Conservation (phyloP, 2,888 invertebrate species). For the Morpho helenor region DNA sequence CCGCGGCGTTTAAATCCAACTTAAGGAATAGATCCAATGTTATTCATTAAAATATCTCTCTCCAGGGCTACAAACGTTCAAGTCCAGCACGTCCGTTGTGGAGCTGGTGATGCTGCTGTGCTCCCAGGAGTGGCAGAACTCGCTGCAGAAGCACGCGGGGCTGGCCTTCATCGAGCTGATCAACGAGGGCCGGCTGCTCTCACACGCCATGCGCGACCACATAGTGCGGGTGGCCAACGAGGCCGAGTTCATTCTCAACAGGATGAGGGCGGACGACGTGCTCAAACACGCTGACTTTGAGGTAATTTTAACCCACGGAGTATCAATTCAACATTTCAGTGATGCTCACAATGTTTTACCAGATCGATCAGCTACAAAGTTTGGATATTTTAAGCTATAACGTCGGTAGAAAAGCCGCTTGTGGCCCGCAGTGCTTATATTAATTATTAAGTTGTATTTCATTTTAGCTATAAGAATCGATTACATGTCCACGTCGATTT, state of each 20-base stretch:
- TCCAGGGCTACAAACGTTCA: slow-evolving; percentile 95
- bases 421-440: too few relatives aligned
- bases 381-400: too few relatives aligned
- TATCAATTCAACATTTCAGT: too few relatives aligned
- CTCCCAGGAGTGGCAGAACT: slow-evolving; percentile 99
- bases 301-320: slow-evolving; percentile 54
- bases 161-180: slow-evolving; percentile 99
- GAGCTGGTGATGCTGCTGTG: slow-evolving; percentile 99
- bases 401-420: too few relatives aligned
- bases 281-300: slow-evolving; percentile 98
- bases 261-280: slow-evolving; percentile 99
- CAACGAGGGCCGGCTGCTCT: slow-evolving; percentile 97
- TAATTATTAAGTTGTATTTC: too few relatives aligned
- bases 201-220: slow-evolving; percentile 99
- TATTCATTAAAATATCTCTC: slow-evolving; percentile 3
- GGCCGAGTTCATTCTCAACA: slow-evolving; percentile 98
- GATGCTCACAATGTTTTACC: too few relatives aligned
- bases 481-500: too few relatives aligned
- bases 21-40: too few relatives aligned
- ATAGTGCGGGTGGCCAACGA: slow-evolving; percentile 99
- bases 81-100: slow-evolving; percentile 97
- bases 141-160: slow-evolving; percentile 99
- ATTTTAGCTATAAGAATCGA: too few relatives aligned
- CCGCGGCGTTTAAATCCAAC: too few relatives aligned
- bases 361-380: too few relatives aligned